These are phyloP conservation scores for Apogon talboti DNA, from an alignment of 2,797 vertebrate genomes.

Conservation along the genomic window DNA sequence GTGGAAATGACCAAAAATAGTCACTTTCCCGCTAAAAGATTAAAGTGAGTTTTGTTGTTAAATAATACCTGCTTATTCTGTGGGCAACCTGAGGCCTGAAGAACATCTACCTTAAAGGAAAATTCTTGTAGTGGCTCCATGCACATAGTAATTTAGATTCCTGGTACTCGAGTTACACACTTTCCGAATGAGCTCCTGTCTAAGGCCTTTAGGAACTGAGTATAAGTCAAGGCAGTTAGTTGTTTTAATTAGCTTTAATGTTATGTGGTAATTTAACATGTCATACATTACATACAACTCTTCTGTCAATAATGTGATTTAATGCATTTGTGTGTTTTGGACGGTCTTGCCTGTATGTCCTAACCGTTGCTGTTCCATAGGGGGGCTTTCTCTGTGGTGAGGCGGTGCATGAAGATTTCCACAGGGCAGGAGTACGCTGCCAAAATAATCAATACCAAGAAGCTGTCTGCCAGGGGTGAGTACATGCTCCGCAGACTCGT, in stretches of 20 bases:
- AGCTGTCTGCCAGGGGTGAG: conserved; percentile 96
- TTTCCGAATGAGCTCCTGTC: conserved; percentile 4
- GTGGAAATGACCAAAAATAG: too few relatives aligned
- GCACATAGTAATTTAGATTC: conserved; percentile 1
- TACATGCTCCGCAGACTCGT: conserved; percentile 34
- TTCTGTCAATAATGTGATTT: not conserved
- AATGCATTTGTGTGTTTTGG: not conserved
- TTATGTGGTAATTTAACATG: too few relatives aligned
- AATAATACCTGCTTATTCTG: not conserved
- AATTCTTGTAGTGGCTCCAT: not conserved
- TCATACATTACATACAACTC: too few relatives aligned
- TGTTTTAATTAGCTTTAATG: too few relatives aligned
- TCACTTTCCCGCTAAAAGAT: too few relatives aligned
- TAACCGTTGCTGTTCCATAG: conserved; percentile 75
- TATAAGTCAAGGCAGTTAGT: too few relatives aligned
- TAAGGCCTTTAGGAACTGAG: not conserved
- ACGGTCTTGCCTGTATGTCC: not conserved
- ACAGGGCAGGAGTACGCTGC: conserved; percentile 96
- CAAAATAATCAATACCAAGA: conserved; percentile 99
- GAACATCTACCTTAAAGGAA: not conserved
- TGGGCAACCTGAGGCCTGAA: not conserved
- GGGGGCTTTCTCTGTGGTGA: conserved; percentile 97
- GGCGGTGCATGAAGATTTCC: conserved; percentile 96
- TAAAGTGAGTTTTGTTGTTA: not conserved
- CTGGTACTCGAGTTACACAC: not conserved